Conservation (phyloP, 2,797 vertebrate species). For the Catharus ustulatus region DNA sequence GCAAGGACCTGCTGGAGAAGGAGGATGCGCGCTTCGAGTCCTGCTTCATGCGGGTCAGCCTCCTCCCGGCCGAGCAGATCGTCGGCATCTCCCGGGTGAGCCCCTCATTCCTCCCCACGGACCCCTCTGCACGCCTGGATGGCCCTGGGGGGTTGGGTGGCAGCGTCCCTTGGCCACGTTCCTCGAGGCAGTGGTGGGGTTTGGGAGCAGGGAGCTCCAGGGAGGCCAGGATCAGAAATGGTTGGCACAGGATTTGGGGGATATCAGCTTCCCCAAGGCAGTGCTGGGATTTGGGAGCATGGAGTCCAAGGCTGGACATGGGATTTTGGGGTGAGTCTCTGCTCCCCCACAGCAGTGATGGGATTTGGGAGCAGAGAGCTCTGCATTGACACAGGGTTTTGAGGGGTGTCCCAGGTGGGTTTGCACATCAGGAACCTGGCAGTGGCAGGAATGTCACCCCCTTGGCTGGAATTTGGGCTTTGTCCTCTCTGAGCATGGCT, state of each 20-base stretch:
- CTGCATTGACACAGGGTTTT: accelerated
- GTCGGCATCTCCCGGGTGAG: slow-evolving; percentile 92
- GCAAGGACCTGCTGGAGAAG: slow-evolving; percentile 94
- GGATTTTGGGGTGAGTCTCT: not conserved
- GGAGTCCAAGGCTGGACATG: accelerated
- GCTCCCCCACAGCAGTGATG: not conserved
- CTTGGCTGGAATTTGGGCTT: not conserved
- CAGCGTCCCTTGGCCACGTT: accelerated
- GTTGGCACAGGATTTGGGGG: accelerated
- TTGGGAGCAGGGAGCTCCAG: not conserved
- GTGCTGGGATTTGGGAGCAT: accelerated
- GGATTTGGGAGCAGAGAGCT: not conserved
- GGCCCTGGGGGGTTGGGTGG: accelerated
- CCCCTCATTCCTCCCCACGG: accelerated
- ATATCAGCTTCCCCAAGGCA: accelerated
- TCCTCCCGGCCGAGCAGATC: slow-evolving; percentile 90
- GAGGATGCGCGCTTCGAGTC: slow-evolving; percentile 91
- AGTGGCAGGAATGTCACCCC: not conserved
- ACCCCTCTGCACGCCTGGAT: accelerated
- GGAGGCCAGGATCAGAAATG: accelerated
- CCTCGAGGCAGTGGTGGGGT: accelerated
- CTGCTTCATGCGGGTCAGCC: slow-evolving; percentile 91
- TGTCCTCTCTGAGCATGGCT: accelerated
- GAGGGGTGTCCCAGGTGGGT: not conserved
- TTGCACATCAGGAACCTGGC: accelerated